These are phyloP conservation scores for Epinotia nisella DNA, from an alignment of 2,888 invertebrate species.

Conservation along the genomic window DNA sequence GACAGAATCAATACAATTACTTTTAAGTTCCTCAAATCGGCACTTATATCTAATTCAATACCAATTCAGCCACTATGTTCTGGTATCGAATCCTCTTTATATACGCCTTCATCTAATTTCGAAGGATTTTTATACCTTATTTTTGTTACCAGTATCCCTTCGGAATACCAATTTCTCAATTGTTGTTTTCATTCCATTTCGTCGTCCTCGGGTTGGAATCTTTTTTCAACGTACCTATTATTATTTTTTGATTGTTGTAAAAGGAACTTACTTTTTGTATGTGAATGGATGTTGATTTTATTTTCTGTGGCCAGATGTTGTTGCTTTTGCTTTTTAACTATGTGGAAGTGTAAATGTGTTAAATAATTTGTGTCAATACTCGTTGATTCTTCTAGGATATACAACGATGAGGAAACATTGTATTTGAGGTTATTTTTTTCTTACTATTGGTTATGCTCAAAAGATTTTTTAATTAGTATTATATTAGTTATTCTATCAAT, in stretches of 20 bases:
- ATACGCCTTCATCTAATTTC: slow-evolving; percentile 52
- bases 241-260: slow-evolving; percentile 43
- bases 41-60: slow-evolving; percentile 29
- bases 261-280: slow-evolving; percentile 12
- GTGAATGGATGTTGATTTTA: slow-evolving; percentile 11
- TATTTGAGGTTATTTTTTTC: background rate
- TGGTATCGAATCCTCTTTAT: slow-evolving; percentile 38
- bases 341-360: background rate
- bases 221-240: slow-evolving; percentile 32
- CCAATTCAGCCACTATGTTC: background rate
- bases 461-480: background rate
- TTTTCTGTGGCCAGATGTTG: slow-evolving; percentile 10
- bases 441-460: background rate
- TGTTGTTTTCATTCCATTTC: slow-evolving; percentile 62
- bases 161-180: slow-evolving; percentile 64
- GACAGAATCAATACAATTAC: background rate
- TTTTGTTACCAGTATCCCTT: slow-evolving; percentile 60
- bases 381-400: background rate
- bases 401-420: background rate
- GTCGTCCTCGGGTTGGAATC: slow-evolving; percentile 37
- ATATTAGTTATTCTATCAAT: too few relatives aligned
- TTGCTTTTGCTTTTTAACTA: background rate
- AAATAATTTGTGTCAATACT: slow-evolving; percentile 20
- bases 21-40: slow-evolving; percentile 7
- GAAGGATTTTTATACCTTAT: slow-evolving; percentile 57